A percentile compares a stretch with the other conserved stretches of the same genome.
Conservation (phyloP, 1,140 invertebrate genomes). For the Habropoda laboriosa region DNA sequence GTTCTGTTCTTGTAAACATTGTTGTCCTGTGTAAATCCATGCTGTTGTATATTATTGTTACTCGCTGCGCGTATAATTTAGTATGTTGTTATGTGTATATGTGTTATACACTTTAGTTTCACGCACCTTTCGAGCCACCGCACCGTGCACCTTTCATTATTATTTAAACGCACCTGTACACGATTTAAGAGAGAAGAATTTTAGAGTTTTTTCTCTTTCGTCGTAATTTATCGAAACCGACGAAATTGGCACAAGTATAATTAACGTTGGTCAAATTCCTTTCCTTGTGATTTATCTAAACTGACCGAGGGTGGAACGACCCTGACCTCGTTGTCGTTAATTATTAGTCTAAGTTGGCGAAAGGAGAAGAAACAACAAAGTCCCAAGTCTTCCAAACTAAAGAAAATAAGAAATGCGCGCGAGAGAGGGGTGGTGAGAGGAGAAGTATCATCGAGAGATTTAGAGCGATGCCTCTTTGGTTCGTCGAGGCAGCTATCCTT, state of each 20-base stretch:
- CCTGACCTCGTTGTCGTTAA: slow-evolving; percentile 62
- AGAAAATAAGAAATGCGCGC: neutral
- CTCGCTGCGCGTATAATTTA: neutral
- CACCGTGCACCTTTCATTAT: neutral
- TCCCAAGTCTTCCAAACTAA: slow-evolving; percentile 76
- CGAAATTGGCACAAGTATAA: slow-evolving; percentile 49
- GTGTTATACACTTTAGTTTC: neutral
- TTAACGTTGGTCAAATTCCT: slow-evolving; percentile 51
- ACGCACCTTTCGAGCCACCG: neutral
- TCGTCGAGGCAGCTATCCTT: slow-evolving; percentile 45
- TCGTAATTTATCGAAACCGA: slow-evolving; percentile 9
- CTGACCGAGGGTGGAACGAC: slow-evolving; percentile 3
- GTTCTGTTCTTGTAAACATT: neutral
- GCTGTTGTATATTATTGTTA: slow-evolving; percentile 16
- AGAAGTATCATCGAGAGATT: slow-evolving; percentile 53
- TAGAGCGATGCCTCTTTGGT: slow-evolving; percentile 43
- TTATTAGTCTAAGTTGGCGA: slow-evolving; percentile 66
- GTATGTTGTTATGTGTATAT: neutral
- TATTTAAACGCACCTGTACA: neutral
- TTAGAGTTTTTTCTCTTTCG: neutral
- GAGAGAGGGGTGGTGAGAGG: neutral
- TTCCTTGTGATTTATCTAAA: slow-evolving; percentile 51
- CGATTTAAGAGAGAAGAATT: neutral
- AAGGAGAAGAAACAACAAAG: slow-evolving; percentile 72
- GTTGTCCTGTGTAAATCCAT: neutral